Base-by-base conservation (phyloP, 2,113 vertebrate genomes). In the Craseonycteris thonglongyai region DNA sequence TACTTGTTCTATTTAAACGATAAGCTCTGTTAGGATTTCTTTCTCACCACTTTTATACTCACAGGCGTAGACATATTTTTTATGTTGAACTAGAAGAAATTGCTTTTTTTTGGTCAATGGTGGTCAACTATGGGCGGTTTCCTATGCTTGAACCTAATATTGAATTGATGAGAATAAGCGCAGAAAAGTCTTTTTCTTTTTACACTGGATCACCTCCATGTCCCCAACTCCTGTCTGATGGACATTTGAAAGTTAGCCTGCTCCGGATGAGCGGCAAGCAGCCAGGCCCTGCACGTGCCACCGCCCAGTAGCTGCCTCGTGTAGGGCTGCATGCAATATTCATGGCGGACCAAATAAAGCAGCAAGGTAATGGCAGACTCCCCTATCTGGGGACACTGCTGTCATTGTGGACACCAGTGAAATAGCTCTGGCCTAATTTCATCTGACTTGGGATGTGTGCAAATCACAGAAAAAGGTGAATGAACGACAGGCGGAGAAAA, bases 341-440 rank as follows among this genome's bases (percentile, higher is more conserved):
- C 98, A 99, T 98, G 98, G 96, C 97, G 98, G 98, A 97, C 98
- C 98, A 97, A 98, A 98, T 98, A 99, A 98, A 97, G 88, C 96
- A 97, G 97, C 86, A 97, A 97, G 95, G 98, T 98, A 98, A 98
- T 97, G 97, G 98, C 97, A 98, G 98, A 98, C 98, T 98, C 97
- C 97, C 98, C 98, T 98, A 98, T 97, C 98, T 98, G 93, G 98
- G 99, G 98, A 99, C 97, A 97, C 98, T 76, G 97, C 97, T 99
- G 98, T 98, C 99, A 99, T 98, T 96, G 94, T 95, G 92, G 98
- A 97, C 98, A 97, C 98, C 96, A 47, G 92, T 97, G 96, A 99
- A 98, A 98, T 96, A 98, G 96, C 98, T 98, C 97, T 99, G 98
- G 97, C 98, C 99, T 99, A 99, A 99, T 99, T 99, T 99, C 98